Conservation (phyloP, 2,797 vertebrate genomes). For the Sebastes diploproa region DNA sequence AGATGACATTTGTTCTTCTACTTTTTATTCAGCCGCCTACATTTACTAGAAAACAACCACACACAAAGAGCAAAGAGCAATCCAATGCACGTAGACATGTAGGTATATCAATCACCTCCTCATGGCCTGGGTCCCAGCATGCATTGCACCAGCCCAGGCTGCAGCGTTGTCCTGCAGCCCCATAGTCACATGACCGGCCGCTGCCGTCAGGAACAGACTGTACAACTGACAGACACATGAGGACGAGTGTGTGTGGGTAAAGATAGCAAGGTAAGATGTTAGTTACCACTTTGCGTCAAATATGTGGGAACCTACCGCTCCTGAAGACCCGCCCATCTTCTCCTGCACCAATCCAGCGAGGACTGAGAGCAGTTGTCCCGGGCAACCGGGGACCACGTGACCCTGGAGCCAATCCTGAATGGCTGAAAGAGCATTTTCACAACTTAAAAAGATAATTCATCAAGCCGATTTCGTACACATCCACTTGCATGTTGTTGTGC, state of each 20-base stretch:
- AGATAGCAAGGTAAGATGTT: neutral
- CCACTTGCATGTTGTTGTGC: neutral
- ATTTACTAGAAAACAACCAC: neutral
- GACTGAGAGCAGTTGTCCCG: conserved; percentile 80
- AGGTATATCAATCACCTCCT: conserved; percentile 77
- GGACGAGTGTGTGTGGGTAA: neutral
- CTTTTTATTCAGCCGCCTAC: too few species aligned
- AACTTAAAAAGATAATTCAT: neutral
- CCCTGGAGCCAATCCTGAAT: conserved; percentile 86
- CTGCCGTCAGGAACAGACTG: conserved; percentile 91
- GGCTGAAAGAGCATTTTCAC: conserved; percentile 71
- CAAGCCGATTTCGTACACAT: too few species aligned
- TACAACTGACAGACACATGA: conserved; percentile 84
- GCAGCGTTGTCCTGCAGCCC: conserved; percentile 49
- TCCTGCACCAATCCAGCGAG: conserved; percentile 89
- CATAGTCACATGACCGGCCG: conserved; percentile 80
- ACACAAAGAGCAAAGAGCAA: neutral
- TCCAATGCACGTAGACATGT: neutral
- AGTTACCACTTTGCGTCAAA: neutral
- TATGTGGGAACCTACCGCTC: conserved; percentile 76
- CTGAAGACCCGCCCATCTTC: conserved; percentile 95
- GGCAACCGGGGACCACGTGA: conserved; percentile 76
- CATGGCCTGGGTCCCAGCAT: conserved; percentile 90
- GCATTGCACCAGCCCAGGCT: conserved; percentile 88
- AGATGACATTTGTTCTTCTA: neutral